Conservation (phyloP, 2,888 invertebrate species). For the Catocala fraxini region DNA sequence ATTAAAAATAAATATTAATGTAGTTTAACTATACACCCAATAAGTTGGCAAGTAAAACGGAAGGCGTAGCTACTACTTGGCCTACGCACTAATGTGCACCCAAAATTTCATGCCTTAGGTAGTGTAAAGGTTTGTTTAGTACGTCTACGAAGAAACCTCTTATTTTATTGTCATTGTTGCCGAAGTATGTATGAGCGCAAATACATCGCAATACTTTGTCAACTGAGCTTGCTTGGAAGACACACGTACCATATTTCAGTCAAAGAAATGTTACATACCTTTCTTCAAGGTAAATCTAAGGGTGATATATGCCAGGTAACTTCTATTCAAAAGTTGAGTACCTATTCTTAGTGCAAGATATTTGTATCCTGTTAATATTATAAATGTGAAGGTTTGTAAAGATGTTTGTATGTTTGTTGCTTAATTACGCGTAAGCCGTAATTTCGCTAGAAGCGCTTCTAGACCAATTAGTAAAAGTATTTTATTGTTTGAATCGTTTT, state of each 20-base stretch:
- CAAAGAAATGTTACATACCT: neutral
- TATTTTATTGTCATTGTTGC: constrained; percentile 12
- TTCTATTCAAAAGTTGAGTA: neutral
- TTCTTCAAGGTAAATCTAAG: neutral
- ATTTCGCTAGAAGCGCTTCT: too few species aligned
- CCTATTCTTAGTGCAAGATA: too few species aligned
- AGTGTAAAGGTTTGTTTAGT: constrained; percentile 24
- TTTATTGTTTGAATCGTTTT: too few species aligned
- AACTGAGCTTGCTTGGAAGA: neutral
- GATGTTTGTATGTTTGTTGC: too few species aligned
- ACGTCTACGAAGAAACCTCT: constrained; percentile 2
- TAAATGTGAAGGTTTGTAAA: too few species aligned
- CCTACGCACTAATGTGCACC: neutral
- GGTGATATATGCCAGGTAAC: neutral
- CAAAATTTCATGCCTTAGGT: neutral
- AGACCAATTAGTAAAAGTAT: too few species aligned
- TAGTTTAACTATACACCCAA: too few species aligned
- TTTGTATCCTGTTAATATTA: too few species aligned
- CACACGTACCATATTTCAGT: neutral
- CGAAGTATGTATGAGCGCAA: constrained; percentile 7
- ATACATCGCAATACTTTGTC: constrained; percentile 9
- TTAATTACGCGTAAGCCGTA: too few species aligned
- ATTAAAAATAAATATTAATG: too few species aligned
- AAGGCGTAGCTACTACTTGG: neutral
- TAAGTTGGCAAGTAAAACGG: neutral